Base-by-base conservation (phyloP, 2,797 vertebrate species). In the Chloroceryle amazona region DNA sequence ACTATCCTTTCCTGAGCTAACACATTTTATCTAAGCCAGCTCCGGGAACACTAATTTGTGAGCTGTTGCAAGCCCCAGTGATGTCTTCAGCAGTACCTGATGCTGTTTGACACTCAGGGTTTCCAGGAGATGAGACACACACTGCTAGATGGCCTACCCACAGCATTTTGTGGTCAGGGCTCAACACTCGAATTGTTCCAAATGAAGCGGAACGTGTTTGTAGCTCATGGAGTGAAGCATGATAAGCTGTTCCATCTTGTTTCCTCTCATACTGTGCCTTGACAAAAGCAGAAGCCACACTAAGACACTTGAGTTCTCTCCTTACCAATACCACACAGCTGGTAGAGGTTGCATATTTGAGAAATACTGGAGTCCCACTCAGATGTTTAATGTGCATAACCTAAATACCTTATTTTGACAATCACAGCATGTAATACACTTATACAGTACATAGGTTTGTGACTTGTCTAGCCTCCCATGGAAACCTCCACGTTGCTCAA, bases 111-210 rank as follows among this genome's bases (percentile, higher is more conserved):
- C 97, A 98, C 96, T 98, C 97, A 96, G 81, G 95, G 80, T 98
- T 98, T 98, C 97, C 98, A 98, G 75, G 25, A 96, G 94, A 96
- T 96, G 88, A 98, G 93, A 76, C 76, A 92, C 37, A 68, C 6
- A 2, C 7, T 19, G 68, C 74, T 68, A n/a, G 51, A 39, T 33
- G 44, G 80, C 71, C 96, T 94, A 47, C 97, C 97, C 91, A 96
- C 97, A 93, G 52, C 67, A 13, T 60, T 65, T 92, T 94, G 97
- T 81, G 94, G 95, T 95, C 95, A 93, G 73, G 70, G 54, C 68
- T 89, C 31, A 37, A 60, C 70, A 46, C 83, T 96, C 74, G 22
- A 81, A 41, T 86, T 42, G 95, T 98, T 98, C 98, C 98, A 95
- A 41, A 42, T 23, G n/a, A 87, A 92, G 96, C 78, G 97, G 98